Evolutionary conservation across 2,797 vertebrate genomes (phyloP).

Genomic region (Acanthurus leucopareius): DNA sequence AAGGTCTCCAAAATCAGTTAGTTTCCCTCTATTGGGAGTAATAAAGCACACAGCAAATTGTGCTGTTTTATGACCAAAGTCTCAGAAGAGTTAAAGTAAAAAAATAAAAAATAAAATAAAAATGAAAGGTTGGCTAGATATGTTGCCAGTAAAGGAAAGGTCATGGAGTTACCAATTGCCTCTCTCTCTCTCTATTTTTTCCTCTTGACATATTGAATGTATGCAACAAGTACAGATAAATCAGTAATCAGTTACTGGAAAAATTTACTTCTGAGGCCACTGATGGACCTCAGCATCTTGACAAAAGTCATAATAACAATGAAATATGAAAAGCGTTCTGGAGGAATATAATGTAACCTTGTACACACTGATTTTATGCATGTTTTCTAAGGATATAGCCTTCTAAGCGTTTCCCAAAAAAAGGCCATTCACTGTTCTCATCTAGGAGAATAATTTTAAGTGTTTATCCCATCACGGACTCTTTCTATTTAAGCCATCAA

Average conservation of each 20-base stretch:
- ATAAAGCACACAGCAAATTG: constrained; percentile 37
- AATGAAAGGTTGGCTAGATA: constrained; percentile 37
- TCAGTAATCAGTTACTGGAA: constrained; percentile 1
- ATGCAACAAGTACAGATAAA: background rate
- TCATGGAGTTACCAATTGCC: constrained; percentile 6
- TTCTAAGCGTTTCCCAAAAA: too few species aligned
- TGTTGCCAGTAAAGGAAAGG: constrained; percentile 20
- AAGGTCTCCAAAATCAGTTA: constrained; percentile 45
- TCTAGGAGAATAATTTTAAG: too few species aligned
- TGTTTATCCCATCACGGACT: too few species aligned
- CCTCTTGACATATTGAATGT: background rate
- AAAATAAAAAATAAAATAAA: constrained; percentile 5
- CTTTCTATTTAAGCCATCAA: too few species aligned
- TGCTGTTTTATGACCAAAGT: constrained; percentile 33
- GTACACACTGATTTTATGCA: too few species aligned
- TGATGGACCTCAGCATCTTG: background rate
- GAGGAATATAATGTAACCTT: too few species aligned
- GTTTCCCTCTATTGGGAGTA: constrained; percentile 19
- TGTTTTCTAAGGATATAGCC: too few species aligned
- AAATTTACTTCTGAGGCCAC: background rate
- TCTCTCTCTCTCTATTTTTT: background rate
- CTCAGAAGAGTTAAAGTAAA: constrained; percentile 11
- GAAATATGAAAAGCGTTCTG: background rate
- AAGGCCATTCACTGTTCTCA: too few species aligned
- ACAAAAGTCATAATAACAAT: background rate